These are phyloP conservation scores for Agrochola litura DNA, from an alignment of 2,888 invertebrate genomes.

Conservation along the genomic window DNA sequence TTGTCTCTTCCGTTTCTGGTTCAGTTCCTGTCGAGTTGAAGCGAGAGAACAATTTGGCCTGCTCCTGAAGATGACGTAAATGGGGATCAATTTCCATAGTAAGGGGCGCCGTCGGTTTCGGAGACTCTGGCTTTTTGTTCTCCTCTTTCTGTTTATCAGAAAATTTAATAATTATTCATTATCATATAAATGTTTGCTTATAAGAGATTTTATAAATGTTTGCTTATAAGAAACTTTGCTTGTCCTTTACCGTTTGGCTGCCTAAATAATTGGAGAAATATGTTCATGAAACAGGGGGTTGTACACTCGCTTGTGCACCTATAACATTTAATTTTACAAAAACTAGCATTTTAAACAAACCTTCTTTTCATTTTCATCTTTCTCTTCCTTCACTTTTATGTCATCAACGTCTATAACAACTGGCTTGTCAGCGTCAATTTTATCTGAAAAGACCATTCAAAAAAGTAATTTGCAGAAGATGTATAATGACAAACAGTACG, in stretches of 20 bases:
- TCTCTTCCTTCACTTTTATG: slow-evolving; percentile 86
- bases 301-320: not conserved
- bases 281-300: not conserved
- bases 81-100: slow-evolving; percentile 89
- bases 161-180: slow-evolving; percentile 8
- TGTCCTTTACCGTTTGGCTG: not conserved
- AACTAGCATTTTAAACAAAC: slow-evolving; percentile 70
- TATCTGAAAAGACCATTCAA: slow-evolving; percentile 69
- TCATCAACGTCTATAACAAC: slow-evolving; percentile 86
- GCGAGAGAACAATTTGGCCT: slow-evolving; percentile 89
- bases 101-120: slow-evolving; percentile 84
- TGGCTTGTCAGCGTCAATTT: slow-evolving; percentile 82
- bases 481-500: not conserved
- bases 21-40: slow-evolving; percentile 84
- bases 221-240: not conserved
- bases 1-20: slow-evolving; percentile 74
- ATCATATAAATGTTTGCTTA: not conserved
- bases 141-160: slow-evolving; percentile 57
- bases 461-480: not conserved
- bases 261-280: not conserved
- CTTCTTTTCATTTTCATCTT: slow-evolving; percentile 83
- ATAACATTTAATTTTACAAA: not conserved
- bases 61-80: slow-evolving; percentile 88
- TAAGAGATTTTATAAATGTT: not conserved
- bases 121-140: slow-evolving; percentile 82